Base-by-base conservation (phyloP, 1,140 invertebrate genomes). In the Mycetomoellerius zeteki region DNA sequence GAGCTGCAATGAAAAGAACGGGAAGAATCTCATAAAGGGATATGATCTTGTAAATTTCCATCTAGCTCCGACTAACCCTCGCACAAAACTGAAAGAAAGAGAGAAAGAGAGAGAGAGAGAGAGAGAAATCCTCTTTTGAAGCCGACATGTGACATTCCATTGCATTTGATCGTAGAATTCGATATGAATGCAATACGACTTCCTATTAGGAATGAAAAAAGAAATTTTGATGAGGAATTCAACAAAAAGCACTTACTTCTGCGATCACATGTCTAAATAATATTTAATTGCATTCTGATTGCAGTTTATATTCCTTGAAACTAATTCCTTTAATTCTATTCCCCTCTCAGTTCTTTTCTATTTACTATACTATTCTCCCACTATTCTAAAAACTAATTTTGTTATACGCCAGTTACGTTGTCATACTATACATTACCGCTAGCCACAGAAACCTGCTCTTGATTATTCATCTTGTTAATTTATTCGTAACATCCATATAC, bases 1-100 rank as follows among this genome's bases (percentile, higher is more conserved):
- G 80, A 84, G 67, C 67, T 24, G 37, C 80, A 54, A 73, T 84
- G 54, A 84, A 84, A 84, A 84, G 80, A 84, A 84, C 19, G 67
- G 27, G 69, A 84, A 84, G 69, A 84, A 84, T 84, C 80, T 84
- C 80, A 84, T 75, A 84, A 84, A 84, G 80, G 54, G 69, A 60
- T 84, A 84, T 84, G 80, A 84, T 84, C 80, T 73, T 84, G 69
- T 84, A 84, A 84, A 84, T 84, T 84, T 84, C 69, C 69, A 73
- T 73, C 80, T 73, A 47, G 24, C 27, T 21, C 12, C 24, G 12
- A 33, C 12, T 37, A 50, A 84, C 33, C 37, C 80, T 72, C 54
- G 24, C 16, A 47, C 33, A 72, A 72, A 84, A 58, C 6, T 69
- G 7, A 33, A 0, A 64, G 24, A 21, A 6, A 58, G 54, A 16